Evolutionary conservation across 2,797 vertebrate species (phyloP).

Genomic region (Menidia menidia): DNA sequence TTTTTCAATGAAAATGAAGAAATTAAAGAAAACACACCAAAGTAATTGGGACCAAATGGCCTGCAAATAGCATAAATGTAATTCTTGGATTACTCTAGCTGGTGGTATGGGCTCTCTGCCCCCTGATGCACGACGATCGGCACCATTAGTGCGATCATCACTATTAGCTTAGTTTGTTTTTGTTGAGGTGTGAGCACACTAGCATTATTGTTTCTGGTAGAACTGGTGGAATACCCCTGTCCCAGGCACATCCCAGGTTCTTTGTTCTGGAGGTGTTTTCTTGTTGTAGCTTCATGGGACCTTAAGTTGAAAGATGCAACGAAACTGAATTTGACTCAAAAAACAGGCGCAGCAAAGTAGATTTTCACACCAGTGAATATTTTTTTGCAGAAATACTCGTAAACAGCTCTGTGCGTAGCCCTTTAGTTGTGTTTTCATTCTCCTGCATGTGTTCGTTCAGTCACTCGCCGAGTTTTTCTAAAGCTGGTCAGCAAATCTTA

Average conservation of each 20-base stretch:
- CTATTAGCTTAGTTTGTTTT: constrained; percentile 51
- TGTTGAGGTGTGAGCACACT: constrained; percentile 38
- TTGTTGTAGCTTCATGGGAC: constrained; percentile 30
- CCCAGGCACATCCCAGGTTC: constrained; percentile 30
- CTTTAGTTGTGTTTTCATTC: neutral
- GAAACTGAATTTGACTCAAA: constrained; percentile 17
- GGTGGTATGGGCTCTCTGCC: constrained; percentile 14
- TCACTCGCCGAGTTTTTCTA: constrained; percentile 13
- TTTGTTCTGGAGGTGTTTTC: constrained; percentile 61
- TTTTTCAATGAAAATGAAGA: constrained; percentile 51
- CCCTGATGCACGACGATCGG: constrained; percentile 21
- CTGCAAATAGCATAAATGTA: constrained; percentile 52
- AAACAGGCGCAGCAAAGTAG: neutral
- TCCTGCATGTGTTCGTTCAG: constrained; percentile 29
- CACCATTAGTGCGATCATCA: constrained; percentile 2
- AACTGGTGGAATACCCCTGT: constrained; percentile 31
- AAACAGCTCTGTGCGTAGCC: constrained; percentile 2
- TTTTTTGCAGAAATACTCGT: neutral
- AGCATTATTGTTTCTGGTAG: constrained; percentile 23
- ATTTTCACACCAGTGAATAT: constrained; percentile 5
- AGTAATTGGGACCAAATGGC: constrained; percentile 21
- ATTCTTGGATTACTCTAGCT: constrained; percentile 15
- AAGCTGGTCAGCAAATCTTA: constrained; percentile 38
- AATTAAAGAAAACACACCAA: constrained; percentile 22
- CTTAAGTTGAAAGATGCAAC: neutral